phyloP scores from a whole-genome alignment of 2,113 vertebrate genomes.

The Erinaceus europaeus region DNA sequence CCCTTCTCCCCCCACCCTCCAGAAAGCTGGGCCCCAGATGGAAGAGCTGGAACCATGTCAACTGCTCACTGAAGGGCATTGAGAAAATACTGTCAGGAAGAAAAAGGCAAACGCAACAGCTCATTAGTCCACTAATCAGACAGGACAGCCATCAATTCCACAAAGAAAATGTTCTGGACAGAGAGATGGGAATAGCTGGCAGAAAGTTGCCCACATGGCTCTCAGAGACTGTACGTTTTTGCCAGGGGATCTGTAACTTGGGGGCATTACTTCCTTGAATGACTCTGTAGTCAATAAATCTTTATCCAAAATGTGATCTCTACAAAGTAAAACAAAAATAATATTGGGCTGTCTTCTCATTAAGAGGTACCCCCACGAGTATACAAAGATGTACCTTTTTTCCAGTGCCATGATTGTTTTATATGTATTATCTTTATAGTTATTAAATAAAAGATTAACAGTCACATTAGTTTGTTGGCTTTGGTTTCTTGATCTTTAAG shows the following conservation, averaged over 20 bases:
- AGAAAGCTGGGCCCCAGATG: slow-evolving; percentile 68
- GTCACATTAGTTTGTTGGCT: too few species aligned
- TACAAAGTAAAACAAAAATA: slow-evolving; percentile 15
- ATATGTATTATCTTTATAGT: background rate
- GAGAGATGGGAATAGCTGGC: background rate
- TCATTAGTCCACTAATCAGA: slow-evolving; percentile 63
- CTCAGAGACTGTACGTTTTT: slow-evolving; percentile 21
- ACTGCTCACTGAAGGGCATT: slow-evolving; percentile 38
- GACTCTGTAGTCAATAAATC: slow-evolving; percentile 14
- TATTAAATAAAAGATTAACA: too few species aligned
- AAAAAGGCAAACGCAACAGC: slow-evolving; percentile 61
- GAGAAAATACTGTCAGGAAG: slow-evolving; percentile 60
- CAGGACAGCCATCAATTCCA: background rate
- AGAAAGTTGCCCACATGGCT: background rate
- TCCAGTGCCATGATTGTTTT: background rate
- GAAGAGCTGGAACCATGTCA: slow-evolving; percentile 44
- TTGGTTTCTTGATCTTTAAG: slow-evolving; percentile 5
- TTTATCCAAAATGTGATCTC: background rate
- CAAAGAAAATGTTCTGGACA: slow-evolving; percentile 30
- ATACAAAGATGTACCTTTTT: background rate
- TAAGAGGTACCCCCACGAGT: background rate
- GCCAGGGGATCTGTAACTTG: slow-evolving; percentile 15
- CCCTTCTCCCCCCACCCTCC: background rate
- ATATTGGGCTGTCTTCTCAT: background rate
- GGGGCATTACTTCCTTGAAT: background rate